These are phyloP conservation scores for Paradoxurus hermaphroditus DNA, from an alignment of 2,113 vertebrate genomes.

Conservation along the genomic window DNA sequence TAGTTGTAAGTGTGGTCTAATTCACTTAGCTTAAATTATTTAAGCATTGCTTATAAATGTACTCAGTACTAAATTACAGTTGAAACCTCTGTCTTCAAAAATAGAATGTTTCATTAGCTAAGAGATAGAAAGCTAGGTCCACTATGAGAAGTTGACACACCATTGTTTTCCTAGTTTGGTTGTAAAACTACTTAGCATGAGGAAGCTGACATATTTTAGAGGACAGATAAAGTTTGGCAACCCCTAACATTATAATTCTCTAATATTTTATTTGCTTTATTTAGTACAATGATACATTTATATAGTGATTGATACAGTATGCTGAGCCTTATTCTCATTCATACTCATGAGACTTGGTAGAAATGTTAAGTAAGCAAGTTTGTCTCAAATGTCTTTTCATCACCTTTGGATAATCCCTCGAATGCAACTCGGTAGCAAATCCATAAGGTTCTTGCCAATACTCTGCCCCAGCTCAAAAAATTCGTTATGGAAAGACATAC, in stretches of 20 bases:
- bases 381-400: background rate
- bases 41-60: slow-evolving; percentile 33
- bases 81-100: background rate
- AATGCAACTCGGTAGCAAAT: background rate
- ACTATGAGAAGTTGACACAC: background rate
- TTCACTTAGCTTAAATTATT: slow-evolving; percentile 61
- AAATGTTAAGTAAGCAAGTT: background rate
- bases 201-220: background rate
- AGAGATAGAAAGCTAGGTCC: background rate
- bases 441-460: background rate
- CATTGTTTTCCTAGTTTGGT: background rate
- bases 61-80: slow-evolving; percentile 32
- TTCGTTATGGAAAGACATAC: background rate
- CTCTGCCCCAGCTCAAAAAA: background rate
- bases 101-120: background rate
- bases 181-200: background rate
- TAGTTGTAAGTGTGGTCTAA: slow-evolving; percentile 21
- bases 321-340: background rate
- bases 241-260: background rate
- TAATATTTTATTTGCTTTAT: background rate
- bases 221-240: background rate
- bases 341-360: background rate
- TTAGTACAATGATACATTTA: background rate
- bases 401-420: background rate
- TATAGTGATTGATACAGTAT: background rate